Base-by-base conservation (phyloP, 1,140 invertebrate genomes). In the Phymorhynchus buccinoides region DNA sequence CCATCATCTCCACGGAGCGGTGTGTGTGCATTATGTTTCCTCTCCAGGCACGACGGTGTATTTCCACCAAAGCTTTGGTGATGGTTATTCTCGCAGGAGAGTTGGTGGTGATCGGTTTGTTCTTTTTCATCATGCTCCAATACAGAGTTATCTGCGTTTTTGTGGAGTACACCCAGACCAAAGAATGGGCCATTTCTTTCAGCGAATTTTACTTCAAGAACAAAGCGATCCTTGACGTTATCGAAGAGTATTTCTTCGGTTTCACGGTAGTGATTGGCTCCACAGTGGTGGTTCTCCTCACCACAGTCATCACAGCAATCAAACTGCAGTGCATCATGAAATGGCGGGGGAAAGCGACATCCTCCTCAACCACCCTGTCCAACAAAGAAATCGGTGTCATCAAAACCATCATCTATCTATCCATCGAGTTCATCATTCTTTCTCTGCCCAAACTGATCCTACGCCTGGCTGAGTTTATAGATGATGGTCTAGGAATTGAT, bases 1-100 rank as follows among this genome's bases (percentile, higher is more conserved):
- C 35, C 30, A 71, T 71, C 68, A 71, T 71, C 68, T 71, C 68
- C 30, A 71, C 68, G 7, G 68, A 71, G 6, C 68, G 68, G 18
- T 71, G 68, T 71, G 35, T 71, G 7, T 71, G 68, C 35, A 18
- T 71, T 18, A 9, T 71, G n/a, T 71, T 71, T 35, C 68, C 68
- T 37, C 68, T 71, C 6, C 32, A 37, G 35, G 68, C 68, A 35
- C 68, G 35, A 9, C 30, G 27, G 18, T 71, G 68, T 4, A 71
- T 71, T 37, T 37, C 68, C 68, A 71, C 68, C 7, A 71, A 71
- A 71, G 7, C 68, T 71, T 18, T 71, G 30, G 68, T 37, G 30
- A 12, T 71, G 30, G 35, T 71, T 12, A 71, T 71, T 35, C 12
- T 71, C 7, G 27, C 18, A 12, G 30, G 68, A 9, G 68, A 35